A percentile compares a stretch with the other conserved stretches of the same genome.
phyloP scores from a whole-genome alignment of 2,113 vertebrate genomes.

The Sterna hirundo region DNA sequence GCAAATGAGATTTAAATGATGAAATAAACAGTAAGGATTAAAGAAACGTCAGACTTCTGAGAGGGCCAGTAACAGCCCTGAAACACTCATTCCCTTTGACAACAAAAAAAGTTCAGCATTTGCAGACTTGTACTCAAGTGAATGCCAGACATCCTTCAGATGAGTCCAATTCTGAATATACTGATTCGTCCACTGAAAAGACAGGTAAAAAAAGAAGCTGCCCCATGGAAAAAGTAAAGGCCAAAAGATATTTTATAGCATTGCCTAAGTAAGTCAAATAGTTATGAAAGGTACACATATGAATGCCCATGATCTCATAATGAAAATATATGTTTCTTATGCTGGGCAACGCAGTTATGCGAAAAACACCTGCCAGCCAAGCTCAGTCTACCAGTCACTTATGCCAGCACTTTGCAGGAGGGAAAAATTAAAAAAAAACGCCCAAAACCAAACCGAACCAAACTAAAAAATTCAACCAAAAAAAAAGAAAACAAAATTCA shows the following conservation, averaged over 20 bases:
- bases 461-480: neutral
- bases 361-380: neutral
- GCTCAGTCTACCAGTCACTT: neutral
- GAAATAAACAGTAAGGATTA: neutral
- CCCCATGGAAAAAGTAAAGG: neutral
- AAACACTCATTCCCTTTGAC: neutral
- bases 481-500: neutral
- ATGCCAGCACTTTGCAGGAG: neutral
- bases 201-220: neutral
- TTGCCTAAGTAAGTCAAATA: neutral
- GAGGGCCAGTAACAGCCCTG: neutral
- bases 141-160: neutral
- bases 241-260: neutral
- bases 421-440: neutral
- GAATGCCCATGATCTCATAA: neutral
- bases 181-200: neutral
- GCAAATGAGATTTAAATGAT: neutral
- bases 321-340: conserved; percentile 25
- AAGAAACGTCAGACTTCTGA: neutral
- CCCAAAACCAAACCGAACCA: no score
- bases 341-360: neutral
- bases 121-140: neutral
- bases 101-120: neutral
- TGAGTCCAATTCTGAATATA: neutral
- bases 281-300: neutral